Evolutionary conservation across 2,888 invertebrate genomes (phyloP).

Genomic region (Eupithecia dodoneata): DNA sequence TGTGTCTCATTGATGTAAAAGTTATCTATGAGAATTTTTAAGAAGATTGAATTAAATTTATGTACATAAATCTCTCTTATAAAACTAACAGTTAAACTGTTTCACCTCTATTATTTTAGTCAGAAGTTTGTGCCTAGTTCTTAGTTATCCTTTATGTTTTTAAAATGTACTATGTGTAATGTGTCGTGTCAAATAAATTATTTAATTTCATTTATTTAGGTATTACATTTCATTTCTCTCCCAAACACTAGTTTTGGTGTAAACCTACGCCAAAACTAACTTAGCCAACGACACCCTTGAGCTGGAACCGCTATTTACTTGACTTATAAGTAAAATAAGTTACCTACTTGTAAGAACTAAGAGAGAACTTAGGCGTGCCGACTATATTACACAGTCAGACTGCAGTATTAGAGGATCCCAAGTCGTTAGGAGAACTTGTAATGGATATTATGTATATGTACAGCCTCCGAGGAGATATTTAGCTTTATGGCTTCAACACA

Average conservation of each 20-base stretch:
- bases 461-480: slow-evolving; percentile 57
- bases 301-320: background rate
- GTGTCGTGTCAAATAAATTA: no score
- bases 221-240: background rate
- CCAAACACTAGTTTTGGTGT: background rate
- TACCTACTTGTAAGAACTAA: background rate
- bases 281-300: slow-evolving; percentile 7
- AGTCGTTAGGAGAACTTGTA: slow-evolving; percentile 52
- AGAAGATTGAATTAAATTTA: no score
- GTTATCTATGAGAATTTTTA: no score
- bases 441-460: slow-evolving; percentile 49
- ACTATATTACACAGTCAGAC: background rate
- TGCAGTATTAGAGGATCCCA: background rate
- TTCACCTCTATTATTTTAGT: no score
- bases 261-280: background rate
- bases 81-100: no score
- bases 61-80: no score
- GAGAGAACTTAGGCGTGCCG: background rate
- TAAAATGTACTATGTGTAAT: no score
- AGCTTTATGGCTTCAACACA: slow-evolving; percentile 38
- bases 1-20: no score
- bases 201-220: no score
- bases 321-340: slow-evolving; percentile 12
- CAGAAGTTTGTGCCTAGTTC: no score
- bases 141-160: no score